Percentiles rank a stretch among this genome's conserved stretches.
phyloP scores from a whole-genome alignment of 2,113 vertebrate species.

The Gymnobelideus leadbeateri region DNA sequence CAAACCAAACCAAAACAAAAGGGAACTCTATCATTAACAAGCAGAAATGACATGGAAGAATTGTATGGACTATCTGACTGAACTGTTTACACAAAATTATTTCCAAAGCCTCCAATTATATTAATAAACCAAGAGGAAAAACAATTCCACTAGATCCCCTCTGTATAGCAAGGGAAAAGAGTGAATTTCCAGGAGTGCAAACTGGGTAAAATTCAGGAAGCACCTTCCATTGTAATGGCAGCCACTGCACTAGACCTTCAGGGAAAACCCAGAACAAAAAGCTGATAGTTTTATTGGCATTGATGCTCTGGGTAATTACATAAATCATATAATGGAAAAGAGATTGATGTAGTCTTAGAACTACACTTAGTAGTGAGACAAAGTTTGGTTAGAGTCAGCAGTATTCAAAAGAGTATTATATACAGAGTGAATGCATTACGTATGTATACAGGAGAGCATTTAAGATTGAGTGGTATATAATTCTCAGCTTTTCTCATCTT shows the following conservation, averaged over 20 bases:
- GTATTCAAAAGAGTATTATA: no score
- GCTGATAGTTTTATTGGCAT: not conserved
- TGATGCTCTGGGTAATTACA: not conserved
- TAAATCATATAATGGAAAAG: no score
- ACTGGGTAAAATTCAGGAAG: not conserved
- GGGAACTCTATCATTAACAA: not conserved
- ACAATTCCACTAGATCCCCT: not conserved
- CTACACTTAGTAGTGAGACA: no score
- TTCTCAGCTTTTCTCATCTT: no score
- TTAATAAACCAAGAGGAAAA: not conserved
- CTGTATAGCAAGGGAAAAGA: not conserved
- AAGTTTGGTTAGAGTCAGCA: no score
- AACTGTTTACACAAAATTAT: not conserved
- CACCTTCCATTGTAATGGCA: not conserved
- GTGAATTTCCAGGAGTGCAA: not conserved
- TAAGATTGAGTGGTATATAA: no score
- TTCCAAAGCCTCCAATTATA: not conserved
- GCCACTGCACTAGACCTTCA: not conserved
- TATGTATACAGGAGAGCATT: no score
- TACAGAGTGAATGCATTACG: no score
- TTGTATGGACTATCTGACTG: not conserved
- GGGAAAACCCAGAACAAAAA: not conserved
- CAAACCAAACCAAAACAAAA: not conserved
- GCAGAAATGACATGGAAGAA: no score
- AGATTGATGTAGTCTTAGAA: no score